Evolutionary conservation across 2,797 vertebrate genomes (phyloP), one percentile per base, ranked within the genome.

Genomic region (Acestrorhynchus altus): DNA sequence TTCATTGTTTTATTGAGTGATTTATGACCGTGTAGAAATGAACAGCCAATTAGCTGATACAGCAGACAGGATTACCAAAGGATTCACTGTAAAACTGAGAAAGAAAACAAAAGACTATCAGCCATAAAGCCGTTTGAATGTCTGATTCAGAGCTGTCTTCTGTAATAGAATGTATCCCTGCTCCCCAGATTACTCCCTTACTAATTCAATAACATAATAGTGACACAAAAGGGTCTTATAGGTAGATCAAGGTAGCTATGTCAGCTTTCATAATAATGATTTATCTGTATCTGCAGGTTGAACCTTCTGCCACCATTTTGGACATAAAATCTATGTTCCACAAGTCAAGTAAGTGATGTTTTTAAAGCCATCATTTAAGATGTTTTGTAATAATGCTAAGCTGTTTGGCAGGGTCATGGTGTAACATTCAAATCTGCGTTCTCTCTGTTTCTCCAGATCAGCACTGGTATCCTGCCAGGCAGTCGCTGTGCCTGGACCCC

Each of bases 241-340:
- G n/a, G n/a, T n/a, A n/a, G n/a, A n/a, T n/a, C n/a, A 35, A 35
- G 6, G 31, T 35, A 2, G 1, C 18, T 0, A 18, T 49, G 4
- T 47, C 57, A 15, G 57, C 26, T n/a, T n/a, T n/a, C 31, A 8
- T 20, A 1, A 0, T 26, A 16, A 67, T 31, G 11, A 35, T 28
- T 26, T 52, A 0, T 44, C 3, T 22, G n/a, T 67, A 20, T 71
- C 18, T 88, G 42, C 40, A 98, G 97, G 97, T 98, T 88, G 97
- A 98, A 82, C 97, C 97, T 56, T 95, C 96, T 61, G 92, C 97
- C 69, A 97, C 96, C 39, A 67, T 98, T 77, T 90, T 95, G 4
- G 97, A 98, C 77, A 97, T 98, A 83, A 98, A 98, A 90, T 93
- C 90, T 70, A 93, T 98, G 89, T 97, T 98, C 92, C 96, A 95